Base-by-base conservation (phyloP, 2,797 vertebrate species). In the Gorsachius magnificus region DNA sequence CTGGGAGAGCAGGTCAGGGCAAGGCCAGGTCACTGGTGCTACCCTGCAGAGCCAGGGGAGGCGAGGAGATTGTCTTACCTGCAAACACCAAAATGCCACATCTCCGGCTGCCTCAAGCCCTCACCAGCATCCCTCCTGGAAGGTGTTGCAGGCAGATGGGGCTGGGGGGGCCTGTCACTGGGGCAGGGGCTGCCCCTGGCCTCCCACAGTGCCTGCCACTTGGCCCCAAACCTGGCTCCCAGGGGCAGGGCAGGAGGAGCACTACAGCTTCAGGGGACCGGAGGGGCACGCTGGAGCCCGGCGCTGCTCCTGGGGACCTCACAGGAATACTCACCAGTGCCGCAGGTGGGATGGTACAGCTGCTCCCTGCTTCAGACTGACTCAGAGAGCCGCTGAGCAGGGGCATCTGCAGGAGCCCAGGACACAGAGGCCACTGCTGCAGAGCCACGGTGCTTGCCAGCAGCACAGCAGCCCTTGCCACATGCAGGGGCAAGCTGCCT, bases 181-280 rank as follows among this genome's bases (percentile, higher is more conserved):
- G 33, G 33, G 26, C 54, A 46, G 33, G 25, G 22, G 22, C 31
- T 92, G 31, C 46, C 66, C 16, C 41, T 64, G 50, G 29, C 43
- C 25, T 75, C 3, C 1, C 18, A 16, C 3, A 2, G 18, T 43
- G 6, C 5, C 48, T 41, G 15, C 24, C 5, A 5, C 83, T 63
- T 17, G 57, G 68, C 28, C 19, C 35, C 53, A 78, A 28, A 33
- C 18, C n/a, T 3, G 3, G 33, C 35, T 51, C 19, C 14, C 16
- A 51, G 31, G 25, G 16, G 20, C 71, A 43, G 41, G 14, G 35
- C 46, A 50, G 71, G 26, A 77, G 19, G 22, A 17, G 9, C 53
- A 58, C 24, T 2, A 1, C 0, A 1, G 6, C 41, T 72, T 25
- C 41, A 48, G 18, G 11, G 24, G 13, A 19, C 21, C 9, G 4